Conservation (phyloP, 2,797 vertebrate species). For the Eulemur coronatus region DNA sequence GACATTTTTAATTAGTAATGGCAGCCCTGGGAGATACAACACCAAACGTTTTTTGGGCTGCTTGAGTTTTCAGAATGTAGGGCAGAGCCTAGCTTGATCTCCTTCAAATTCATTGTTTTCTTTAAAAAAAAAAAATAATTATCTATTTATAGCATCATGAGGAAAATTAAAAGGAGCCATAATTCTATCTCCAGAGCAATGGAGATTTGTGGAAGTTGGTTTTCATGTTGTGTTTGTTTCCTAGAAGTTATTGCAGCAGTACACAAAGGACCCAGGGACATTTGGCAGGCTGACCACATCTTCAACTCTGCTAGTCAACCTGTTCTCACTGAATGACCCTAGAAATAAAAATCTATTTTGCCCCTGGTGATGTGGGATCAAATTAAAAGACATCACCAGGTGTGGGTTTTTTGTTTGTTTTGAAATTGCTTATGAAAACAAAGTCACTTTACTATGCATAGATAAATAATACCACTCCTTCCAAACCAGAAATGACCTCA, state of each 20-base stretch:
- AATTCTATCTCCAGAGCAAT: background rate
- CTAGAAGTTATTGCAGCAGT: background rate
- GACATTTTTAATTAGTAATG: background rate
- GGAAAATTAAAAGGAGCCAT: background rate
- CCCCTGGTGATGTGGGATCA: background rate
- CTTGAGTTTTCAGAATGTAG: background rate
- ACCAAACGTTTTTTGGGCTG: background rate
- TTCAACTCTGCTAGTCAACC: background rate
- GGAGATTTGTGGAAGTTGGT: background rate
- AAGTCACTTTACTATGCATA: background rate
- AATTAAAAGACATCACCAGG: background rate
- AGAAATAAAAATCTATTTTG: slow-evolving; percentile 30
- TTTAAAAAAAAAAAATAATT: background rate
- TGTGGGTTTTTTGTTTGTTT: background rate
- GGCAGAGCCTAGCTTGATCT: background rate
- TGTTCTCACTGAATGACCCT: background rate
- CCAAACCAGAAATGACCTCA: background rate
- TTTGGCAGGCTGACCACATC: background rate
- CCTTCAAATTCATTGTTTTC: background rate
- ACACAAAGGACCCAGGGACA: background rate
- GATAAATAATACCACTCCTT: background rate
- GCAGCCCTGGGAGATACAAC: background rate
- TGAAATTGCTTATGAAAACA: background rate
- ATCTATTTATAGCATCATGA: background rate
- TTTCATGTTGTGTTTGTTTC: background rate